Base-by-base conservation (phyloP, 2,888 invertebrate genomes). In the Eupithecia insigniata region DNA sequence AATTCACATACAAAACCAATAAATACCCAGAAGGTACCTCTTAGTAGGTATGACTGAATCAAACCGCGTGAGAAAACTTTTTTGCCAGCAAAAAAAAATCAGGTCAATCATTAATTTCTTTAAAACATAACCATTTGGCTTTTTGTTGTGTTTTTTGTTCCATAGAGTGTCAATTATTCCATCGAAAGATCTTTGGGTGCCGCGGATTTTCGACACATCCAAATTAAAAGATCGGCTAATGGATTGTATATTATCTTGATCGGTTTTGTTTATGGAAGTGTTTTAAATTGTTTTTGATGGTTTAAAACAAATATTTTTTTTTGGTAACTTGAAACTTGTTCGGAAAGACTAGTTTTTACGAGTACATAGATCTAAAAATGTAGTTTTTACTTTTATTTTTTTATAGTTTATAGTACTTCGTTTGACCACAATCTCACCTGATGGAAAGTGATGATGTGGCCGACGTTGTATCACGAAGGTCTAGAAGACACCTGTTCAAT, bases 101-200 rank as follows among this genome's bases (percentile, higher is more conserved):
- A 81, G 82, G 82, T 82, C 83, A 82, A 83, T 86, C 75, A 73
- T 72, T 76, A 75, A 76, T 74, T 76, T 82, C 77, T 76, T 84
- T 82, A 81, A 83, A 80, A 81, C 80, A 80, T 78, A 80, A 79
- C 84, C 82, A 79, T 78, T 80, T 70, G 66, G 64, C 80, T 86
- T 89, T 89, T 89, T 89, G 84, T 84, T 82, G 76, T 79, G 72
- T 80, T 86, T 84, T 88, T 86, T 83, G 73, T 77, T 73, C 67
- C 74, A 77, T 81, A 78, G 80, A 77, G 90, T 87, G 89, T 92
- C 91, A 91, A 93, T 92, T 93, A 92, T 90, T 88, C 89, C 88
- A 90, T 92, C 89, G 90, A 72, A 58, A 78, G 80, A 77, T 77
- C 70, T 77, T 80, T 80, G 65, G 71, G 70, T 72, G 76, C 74